Conservation (phyloP, 2,113 vertebrate genomes). For the Equus przewalskii region DNA sequence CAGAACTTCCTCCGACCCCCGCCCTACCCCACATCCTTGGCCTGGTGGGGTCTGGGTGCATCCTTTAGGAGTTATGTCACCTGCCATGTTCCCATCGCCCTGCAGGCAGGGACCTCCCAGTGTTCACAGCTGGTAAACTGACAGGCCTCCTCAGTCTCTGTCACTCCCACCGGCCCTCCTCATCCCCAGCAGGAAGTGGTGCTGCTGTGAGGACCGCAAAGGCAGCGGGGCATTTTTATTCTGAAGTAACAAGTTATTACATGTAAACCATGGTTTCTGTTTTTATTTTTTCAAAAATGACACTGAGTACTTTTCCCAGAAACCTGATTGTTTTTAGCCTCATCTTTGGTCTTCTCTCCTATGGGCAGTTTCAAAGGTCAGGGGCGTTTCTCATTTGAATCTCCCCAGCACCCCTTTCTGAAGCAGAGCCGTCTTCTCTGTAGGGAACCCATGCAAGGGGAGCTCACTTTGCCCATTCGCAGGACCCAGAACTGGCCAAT, state of each 20-base stretch:
- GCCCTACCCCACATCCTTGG: fast-evolving
- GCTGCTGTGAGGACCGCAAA: background rate
- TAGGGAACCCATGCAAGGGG: background rate
- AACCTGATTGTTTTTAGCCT: background rate
- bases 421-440: background rate
- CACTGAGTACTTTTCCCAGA: background rate
- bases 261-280: background rate
- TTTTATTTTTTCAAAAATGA: constrained; percentile 26
- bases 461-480: background rate
- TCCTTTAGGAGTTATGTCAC: background rate
- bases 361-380: background rate
- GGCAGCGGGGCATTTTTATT: background rate
- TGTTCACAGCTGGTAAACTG: background rate
- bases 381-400: background rate
- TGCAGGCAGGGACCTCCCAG: background rate
- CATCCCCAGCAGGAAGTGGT: background rate
- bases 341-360: background rate
- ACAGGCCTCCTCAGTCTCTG: background rate
- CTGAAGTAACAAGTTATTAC: background rate
- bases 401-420: background rate
- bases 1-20: too few relatives aligned
- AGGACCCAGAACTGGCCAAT: background rate
- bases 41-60: background rate
- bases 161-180: background rate
- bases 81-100: background rate